Conservation (phyloP, 2,797 vertebrate species). For the Onychomys arenicola region DNA sequence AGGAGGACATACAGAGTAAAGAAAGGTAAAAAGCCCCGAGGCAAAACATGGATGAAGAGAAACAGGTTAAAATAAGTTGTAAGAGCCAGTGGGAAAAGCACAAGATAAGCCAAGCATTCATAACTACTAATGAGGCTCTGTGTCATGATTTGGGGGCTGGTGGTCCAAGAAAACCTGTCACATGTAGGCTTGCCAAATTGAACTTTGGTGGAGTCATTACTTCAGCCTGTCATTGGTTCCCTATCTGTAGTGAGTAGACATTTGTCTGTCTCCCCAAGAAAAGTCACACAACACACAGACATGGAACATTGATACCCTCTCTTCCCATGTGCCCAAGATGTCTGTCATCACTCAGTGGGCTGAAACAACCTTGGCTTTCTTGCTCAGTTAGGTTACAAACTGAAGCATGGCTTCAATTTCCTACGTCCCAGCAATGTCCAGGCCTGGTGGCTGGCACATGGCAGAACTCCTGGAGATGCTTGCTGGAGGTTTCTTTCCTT, state of each 20-base stretch:
- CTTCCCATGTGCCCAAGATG: not conserved
- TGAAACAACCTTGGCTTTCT: not conserved
- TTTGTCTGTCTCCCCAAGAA: not conserved
- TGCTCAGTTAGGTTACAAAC: not conserved
- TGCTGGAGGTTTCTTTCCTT: not conserved
- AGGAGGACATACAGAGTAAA: not conserved
- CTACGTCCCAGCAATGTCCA: not conserved
- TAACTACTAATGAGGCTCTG: not conserved
- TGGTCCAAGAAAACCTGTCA: not conserved
- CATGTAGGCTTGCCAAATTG: not conserved
- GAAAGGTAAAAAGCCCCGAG: not conserved
- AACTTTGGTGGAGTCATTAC: not conserved
- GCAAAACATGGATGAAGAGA: not conserved
- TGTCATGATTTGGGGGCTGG: not conserved
- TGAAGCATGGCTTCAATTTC: not conserved
- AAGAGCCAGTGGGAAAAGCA: not conserved
- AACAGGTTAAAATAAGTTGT: not conserved
- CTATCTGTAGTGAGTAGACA: not conserved
- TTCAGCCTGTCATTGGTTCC: not conserved
- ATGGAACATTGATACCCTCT: rapidly evolving
- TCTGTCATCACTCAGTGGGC: not conserved
- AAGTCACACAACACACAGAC: not conserved
- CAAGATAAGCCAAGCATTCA: not conserved
- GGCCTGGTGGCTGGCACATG: rapidly evolving
- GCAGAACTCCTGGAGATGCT: not conserved